These are phyloP conservation scores for Bucorvus abyssinicus DNA, from an alignment of 2,797 vertebrate species.

Conservation along the genomic window DNA sequence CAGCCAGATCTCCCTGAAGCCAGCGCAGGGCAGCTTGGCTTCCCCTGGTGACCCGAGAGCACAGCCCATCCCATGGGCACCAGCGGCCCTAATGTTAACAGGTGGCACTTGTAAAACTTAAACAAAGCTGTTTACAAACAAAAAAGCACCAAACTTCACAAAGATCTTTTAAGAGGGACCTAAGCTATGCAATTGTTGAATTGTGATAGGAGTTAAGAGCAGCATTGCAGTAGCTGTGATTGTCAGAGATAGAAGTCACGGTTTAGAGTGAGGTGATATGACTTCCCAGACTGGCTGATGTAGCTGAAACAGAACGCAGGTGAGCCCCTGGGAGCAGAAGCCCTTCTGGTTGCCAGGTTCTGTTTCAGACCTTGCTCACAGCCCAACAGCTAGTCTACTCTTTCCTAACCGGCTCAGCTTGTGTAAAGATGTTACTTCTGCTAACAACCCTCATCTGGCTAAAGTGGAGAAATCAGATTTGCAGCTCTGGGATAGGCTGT, in stretches of 20 bases:
- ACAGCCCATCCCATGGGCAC: neutral
- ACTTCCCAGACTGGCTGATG: neutral
- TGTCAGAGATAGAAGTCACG: neutral
- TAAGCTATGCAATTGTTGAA: neutral
- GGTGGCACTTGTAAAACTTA: neutral
- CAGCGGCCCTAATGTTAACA: neutral
- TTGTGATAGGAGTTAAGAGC: neutral
- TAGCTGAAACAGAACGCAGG: neutral
- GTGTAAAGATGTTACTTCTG: neutral
- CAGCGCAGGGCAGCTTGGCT: neutral
- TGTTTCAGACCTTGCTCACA: slow-evolving; percentile 7
- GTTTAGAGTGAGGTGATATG: neutral
- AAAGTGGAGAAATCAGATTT: slow-evolving; percentile 34
- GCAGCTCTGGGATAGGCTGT: neutral
- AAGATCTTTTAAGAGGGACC: neutral
- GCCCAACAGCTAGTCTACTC: neutral
- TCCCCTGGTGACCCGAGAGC: neutral
- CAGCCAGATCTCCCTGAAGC: neutral
- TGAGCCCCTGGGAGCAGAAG: neutral
- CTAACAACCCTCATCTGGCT: slow-evolving; percentile 1
- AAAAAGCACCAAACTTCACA: rapidly evolving
- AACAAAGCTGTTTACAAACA: neutral
- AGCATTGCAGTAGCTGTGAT: neutral
- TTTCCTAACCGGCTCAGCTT: neutral
- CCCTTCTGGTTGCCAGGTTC: neutral